A percentile compares a stretch with the other conserved stretches of the same genome.
phyloP scores from a whole-genome alignment of 1,140 invertebrate genomes.

The Zaprionus lachaisei region DNA sequence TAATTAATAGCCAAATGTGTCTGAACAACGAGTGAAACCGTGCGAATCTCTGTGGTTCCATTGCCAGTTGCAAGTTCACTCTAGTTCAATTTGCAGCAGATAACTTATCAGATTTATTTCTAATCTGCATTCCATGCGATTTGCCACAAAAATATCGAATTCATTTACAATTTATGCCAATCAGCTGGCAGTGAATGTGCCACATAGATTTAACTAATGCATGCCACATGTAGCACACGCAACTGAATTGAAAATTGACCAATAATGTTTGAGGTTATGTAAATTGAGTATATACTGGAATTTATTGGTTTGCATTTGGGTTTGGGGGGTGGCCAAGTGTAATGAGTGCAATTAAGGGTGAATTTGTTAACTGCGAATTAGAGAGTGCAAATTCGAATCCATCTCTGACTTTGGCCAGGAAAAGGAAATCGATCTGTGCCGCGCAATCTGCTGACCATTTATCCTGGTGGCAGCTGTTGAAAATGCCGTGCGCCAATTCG shows the following conservation, averaged over 20 bases:
- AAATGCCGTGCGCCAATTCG: slow-evolving; percentile 20
- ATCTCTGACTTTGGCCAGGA: not conserved
- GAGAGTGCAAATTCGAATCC: not conserved
- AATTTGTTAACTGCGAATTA: slow-evolving; percentile 14
- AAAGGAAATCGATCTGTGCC: slow-evolving; percentile 28
- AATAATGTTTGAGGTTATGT: slow-evolving; percentile 20
- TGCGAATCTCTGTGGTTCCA: slow-evolving; percentile 17
- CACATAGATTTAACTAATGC: slow-evolving; percentile 2
- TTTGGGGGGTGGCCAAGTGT: slow-evolving; percentile 4
- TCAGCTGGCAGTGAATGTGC: slow-evolving; percentile 12
- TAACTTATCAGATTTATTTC: slow-evolving; percentile 57
- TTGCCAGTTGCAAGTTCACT: slow-evolving; percentile 69
- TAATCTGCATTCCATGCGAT: slow-evolving; percentile 23
- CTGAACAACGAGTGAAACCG: not conserved
- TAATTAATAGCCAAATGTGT: slow-evolving; percentile 64
- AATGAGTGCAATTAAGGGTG: slow-evolving; percentile 16
- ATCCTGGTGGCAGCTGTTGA: slow-evolving; percentile 30
- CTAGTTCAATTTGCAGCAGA: slow-evolving; percentile 56
- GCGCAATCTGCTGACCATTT: slow-evolving; percentile 41
- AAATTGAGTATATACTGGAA: slow-evolving; percentile 16
- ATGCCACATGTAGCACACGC: not conserved
- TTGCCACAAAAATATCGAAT: slow-evolving; percentile 6
- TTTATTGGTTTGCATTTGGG: not conserved
- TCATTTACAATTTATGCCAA: slow-evolving; percentile 4
- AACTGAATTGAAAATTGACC: slow-evolving; percentile 12